Conservation (phyloP, 2,888 invertebrate genomes). For the Formica aserva region DNA sequence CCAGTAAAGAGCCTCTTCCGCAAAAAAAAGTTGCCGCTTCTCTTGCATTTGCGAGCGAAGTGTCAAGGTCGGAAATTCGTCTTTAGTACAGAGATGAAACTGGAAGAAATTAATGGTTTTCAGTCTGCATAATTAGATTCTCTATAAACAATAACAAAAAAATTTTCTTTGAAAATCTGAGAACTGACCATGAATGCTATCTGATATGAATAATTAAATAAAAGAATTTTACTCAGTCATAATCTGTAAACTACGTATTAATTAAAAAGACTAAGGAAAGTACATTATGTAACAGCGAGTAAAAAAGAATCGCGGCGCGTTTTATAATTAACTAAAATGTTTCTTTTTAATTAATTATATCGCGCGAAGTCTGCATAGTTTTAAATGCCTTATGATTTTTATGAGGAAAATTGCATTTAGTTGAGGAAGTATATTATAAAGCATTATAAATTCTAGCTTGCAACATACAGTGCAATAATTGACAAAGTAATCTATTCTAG, state of each 20-base stretch:
- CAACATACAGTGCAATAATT: not conserved
- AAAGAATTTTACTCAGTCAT: not conserved
- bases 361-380: not conserved
- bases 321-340: not conserved
- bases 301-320: not conserved
- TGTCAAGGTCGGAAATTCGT: conserved; percentile 10
- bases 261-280: not conserved
- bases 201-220: not conserved
- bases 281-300: not conserved
- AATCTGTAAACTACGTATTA: not conserved
- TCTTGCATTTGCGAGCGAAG: conserved; percentile 43
- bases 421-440: not conserved
- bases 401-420: not conserved
- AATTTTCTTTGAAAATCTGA: not conserved
- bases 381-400: not conserved
- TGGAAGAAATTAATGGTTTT: not conserved
- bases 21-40: conserved; percentile 30
- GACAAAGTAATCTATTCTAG: not conserved
- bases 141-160: not conserved
- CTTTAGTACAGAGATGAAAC: conserved; percentile 16
- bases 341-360: not conserved
- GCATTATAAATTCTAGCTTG: not conserved
- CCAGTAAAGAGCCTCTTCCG: conserved; percentile 30
- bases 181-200: not conserved
- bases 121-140: not conserved